phyloP scores from a whole-genome alignment of 2,113 vertebrate species.

The Chloropsis hardwickii region DNA sequence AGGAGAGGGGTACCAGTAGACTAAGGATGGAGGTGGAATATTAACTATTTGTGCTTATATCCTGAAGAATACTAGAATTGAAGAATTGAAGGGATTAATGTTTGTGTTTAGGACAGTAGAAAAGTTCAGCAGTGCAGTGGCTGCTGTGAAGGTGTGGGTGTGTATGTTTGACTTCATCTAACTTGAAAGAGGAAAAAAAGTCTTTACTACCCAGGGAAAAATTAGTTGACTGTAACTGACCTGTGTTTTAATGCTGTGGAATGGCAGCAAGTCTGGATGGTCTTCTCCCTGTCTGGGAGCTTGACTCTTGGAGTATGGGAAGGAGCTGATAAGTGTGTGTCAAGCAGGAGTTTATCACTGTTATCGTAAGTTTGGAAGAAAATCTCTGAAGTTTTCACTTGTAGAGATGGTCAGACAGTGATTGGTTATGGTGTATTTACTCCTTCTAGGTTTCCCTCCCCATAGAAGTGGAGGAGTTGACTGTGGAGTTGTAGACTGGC shows the following conservation, averaged over 20 bases:
- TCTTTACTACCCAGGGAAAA: not conserved
- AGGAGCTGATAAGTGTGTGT: not conserved
- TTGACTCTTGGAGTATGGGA: rapidly evolving
- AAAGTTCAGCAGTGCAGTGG: not conserved
- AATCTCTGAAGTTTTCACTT: not conserved
- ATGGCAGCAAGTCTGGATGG: not conserved
- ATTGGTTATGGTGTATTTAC: not conserved
- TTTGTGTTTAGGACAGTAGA: not conserved
- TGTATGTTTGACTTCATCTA: not conserved
- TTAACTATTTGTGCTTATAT: not conserved
- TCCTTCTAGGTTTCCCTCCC: not conserved
- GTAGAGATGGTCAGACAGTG: not conserved
- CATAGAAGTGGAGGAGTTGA: not conserved
- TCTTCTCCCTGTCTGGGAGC: not conserved
- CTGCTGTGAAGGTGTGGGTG: not conserved
- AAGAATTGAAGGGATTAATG: not conserved
- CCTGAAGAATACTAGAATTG: not conserved
- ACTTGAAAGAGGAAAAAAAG: not conserved
- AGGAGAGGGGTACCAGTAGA: not conserved
- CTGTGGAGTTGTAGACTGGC: not conserved
- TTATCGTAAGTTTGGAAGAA: not conserved
- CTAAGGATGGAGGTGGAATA: not conserved
- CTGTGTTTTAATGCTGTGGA: not conserved
- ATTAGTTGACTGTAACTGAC: not conserved
- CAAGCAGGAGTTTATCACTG: not conserved